Evolutionary conservation across 1,140 invertebrate species (phyloP), one percentile per base, ranked within the genome.

Genomic region (Apolygus lucorum): DNA sequence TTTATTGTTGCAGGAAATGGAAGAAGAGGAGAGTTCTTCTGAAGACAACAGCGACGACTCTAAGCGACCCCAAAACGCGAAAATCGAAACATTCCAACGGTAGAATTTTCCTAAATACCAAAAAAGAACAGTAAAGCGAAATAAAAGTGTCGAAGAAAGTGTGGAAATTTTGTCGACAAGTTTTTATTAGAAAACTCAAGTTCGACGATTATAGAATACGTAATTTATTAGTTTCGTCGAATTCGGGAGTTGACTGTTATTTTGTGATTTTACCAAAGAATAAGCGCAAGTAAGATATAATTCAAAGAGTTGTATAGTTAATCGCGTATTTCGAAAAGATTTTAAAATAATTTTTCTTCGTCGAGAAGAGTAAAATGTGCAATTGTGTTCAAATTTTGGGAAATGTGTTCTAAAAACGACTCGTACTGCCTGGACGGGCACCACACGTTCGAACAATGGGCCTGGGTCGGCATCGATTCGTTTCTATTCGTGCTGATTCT

Each of bases 401-500:
- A 22, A 8, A 63, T 63, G 59, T 25, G n/a, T 21, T 25, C 59
- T 25, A 22, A 25, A 8, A 68, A 68, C 27, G 68, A 68, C 52
- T 26, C 68, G 22, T 59, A 63, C n/a, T 62, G 68, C 28, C 52
- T 63, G 4, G 27, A 27, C n/a, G 68, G 54, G 52, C 42, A 2
- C 42, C 34, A 52, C 2, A 25, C 59, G 21, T 0, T 42, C 4
- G 68, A 52, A 26, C 17, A 34, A 21, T 68, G 67, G 68, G 52
- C 68, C 1, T 88, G 86, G 86, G 81, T 83, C 72, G 81, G 83
- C 69, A 77, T 86, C 28, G 86, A 89, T 76, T 81, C 81, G 1
- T 72, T 85, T n/a, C 78, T 90, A 17, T 85, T 88, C 74, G 49
- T 85, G 11, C 75, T 84, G 22, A 89, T 89, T 67, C 73, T 90